A percentile compares a stretch with the other conserved stretches of the same genome.
Conservation (phyloP, 2,888 invertebrate genomes). For the Electrophaes corylata region DNA sequence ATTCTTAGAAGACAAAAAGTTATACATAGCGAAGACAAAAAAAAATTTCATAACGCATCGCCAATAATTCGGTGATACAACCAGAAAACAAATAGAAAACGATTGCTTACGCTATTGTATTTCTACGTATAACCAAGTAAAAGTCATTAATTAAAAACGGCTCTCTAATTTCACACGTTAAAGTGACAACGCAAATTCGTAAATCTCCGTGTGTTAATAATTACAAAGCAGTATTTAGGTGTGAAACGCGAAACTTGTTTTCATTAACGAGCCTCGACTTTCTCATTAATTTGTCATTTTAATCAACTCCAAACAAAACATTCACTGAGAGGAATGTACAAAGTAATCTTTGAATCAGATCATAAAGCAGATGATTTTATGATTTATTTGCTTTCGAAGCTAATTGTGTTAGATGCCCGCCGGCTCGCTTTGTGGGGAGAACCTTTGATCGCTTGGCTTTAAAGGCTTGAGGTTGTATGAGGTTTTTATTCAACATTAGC, state of each 20-base stretch:
- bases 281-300: constrained; percentile 70
- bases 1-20: constrained; percentile 5
- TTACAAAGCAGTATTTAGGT: constrained; percentile 66
- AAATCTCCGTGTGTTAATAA: constrained; percentile 62
- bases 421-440: constrained; percentile 53
- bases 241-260: constrained; percentile 65
- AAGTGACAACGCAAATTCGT: constrained; percentile 75
- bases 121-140: constrained; percentile 49
- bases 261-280: constrained; percentile 62
- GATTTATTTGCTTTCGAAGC: constrained; percentile 69
- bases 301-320: constrained; percentile 60
- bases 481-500: constrained; percentile 52
- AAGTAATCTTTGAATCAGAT: constrained; percentile 61
- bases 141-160: constrained; percentile 74
- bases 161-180: constrained; percentile 68
- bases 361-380: constrained; percentile 64
- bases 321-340: constrained; percentile 36
- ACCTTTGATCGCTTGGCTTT: constrained; percentile 50
- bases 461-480: constrained; percentile 49
- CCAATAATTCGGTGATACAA: constrained; percentile 25
- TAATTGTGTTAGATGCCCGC: constrained; percentile 66
- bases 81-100: constrained; percentile 42
- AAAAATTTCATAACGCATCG: constrained; percentile 17
- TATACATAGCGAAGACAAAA: constrained; percentile 23
- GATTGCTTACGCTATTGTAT: constrained; percentile 46